Conservation (phyloP, 2,888 invertebrate species). For the Dichetophora obliterata region DNA sequence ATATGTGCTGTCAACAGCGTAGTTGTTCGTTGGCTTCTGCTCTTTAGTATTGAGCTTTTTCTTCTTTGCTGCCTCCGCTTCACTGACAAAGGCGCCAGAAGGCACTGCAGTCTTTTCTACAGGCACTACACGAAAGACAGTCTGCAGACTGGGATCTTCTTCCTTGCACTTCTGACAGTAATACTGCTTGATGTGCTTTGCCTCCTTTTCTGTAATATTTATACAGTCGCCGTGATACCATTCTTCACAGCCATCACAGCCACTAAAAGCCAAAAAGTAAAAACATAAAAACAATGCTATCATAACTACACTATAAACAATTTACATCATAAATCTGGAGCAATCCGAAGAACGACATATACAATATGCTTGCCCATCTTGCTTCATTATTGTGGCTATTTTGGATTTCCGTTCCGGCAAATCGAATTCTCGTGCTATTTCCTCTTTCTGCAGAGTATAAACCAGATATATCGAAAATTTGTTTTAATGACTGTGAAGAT, state of each 20-base stretch:
- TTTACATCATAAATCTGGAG: conserved; percentile 96
- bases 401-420: conserved; percentile 91
- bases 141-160: conserved; percentile 84
- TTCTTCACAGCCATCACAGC: conserved; percentile 97
- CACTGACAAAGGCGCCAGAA: conserved; percentile 33
- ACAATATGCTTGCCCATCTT: conserved; percentile 94
- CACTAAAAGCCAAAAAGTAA: conserved; percentile 72
- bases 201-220: conserved; percentile 92
- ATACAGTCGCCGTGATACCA: conserved; percentile 99
- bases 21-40: conserved; percentile 58
- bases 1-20: conserved; percentile 22
- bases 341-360: conserved; percentile 95
- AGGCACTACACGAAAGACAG: conserved; percentile 69
- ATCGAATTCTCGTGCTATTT: conserved; percentile 90
- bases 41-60: conserved; percentile 6
- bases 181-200: conserved; percentile 93
- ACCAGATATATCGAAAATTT: not conserved
- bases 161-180: conserved; percentile 89
- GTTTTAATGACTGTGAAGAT: not conserved
- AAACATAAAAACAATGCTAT: not conserved
- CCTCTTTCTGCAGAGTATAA: conserved; percentile 75
- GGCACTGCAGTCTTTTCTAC: conserved; percentile 58
- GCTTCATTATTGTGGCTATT: conserved; percentile 87
- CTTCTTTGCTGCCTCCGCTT: conserved; percentile 51
- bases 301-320: conserved; percentile 40